Conservation (phyloP, 1,140 invertebrate species). For the Augochlora pura region DNA sequence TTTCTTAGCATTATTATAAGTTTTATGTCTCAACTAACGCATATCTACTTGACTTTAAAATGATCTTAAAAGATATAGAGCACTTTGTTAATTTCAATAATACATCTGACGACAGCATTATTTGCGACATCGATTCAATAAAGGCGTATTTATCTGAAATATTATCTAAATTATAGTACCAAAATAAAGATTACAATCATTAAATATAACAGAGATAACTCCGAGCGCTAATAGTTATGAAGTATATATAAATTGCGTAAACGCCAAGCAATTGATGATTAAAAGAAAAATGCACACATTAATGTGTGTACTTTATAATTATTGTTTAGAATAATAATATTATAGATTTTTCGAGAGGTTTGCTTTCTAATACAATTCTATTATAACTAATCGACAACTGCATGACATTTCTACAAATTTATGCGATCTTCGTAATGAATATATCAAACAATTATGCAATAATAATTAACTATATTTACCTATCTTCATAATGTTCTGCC, state of each 20-base stretch:
- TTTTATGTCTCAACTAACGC: slow-evolving; percentile 5
- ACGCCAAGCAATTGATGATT: slow-evolving; percentile 19
- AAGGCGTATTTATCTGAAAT: slow-evolving; percentile 25
- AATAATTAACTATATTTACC: slow-evolving; percentile 31
- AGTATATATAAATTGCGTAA: slow-evolving; percentile 20
- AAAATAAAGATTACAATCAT: slow-evolving; percentile 31
- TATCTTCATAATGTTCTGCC: slow-evolving; percentile 17
- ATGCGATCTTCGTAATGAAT: neutral
- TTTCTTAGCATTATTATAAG: slow-evolving; percentile 5
- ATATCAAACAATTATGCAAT: slow-evolving; percentile 10
- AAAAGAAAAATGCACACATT: neutral
- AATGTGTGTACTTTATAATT: neutral
- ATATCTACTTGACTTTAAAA: slow-evolving; percentile 16
- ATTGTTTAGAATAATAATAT: neutral
- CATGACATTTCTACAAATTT: slow-evolving; percentile 31
- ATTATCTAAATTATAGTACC: slow-evolving; percentile 20
- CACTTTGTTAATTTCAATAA: slow-evolving; percentile 23
- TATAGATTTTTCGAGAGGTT: neutral
- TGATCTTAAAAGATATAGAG: slow-evolving; percentile 23
- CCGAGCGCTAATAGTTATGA: slow-evolving; percentile 1
- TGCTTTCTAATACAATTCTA: neutral
- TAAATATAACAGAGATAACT: slow-evolving; percentile 44
- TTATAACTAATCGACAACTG: neutral
- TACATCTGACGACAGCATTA: slow-evolving; percentile 17
- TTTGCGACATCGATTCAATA: slow-evolving; percentile 13